These are phyloP conservation scores for Apocrypta bakeri DNA, from an alignment of 1,140 invertebrate genomes.

Conservation along the genomic window DNA sequence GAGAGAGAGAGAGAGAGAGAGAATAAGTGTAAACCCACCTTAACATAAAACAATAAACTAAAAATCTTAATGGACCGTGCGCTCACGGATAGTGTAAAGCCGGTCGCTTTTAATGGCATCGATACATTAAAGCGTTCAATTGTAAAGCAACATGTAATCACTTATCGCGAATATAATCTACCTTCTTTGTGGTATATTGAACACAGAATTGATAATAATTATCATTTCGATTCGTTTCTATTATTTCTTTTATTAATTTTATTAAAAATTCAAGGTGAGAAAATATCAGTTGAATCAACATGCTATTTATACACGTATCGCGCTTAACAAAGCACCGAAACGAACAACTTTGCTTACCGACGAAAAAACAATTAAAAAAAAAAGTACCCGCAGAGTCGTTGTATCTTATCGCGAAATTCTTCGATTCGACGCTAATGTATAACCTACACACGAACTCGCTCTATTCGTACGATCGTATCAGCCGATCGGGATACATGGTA, in stretches of 20 bases:
- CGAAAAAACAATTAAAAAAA: background rate
- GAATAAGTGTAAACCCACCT: too few relatives aligned
- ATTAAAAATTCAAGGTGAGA: background rate
- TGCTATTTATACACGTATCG: background rate
- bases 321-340: too few relatives aligned
- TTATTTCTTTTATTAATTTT: too few relatives aligned
- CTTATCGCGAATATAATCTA: background rate
- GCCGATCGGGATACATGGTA: conserved; percentile 15
- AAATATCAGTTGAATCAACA: background rate
- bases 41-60: too few relatives aligned
- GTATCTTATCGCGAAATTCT: conserved; percentile 18
- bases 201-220: background rate
- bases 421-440: background rate
- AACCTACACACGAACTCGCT: background rate
- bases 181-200: background rate
- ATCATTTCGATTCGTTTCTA: background rate
- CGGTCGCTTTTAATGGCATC: background rate
- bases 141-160: background rate
- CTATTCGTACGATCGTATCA: background rate
- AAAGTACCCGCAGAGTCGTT: background rate
- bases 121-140: background rate
- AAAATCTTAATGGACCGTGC: background rate
- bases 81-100: background rate
- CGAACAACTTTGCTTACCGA: too few relatives aligned
- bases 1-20: too few relatives aligned